These are phyloP conservation scores for Formica selysi DNA, from an alignment of 1,140 invertebrate genomes.

Conservation along the genomic window DNA sequence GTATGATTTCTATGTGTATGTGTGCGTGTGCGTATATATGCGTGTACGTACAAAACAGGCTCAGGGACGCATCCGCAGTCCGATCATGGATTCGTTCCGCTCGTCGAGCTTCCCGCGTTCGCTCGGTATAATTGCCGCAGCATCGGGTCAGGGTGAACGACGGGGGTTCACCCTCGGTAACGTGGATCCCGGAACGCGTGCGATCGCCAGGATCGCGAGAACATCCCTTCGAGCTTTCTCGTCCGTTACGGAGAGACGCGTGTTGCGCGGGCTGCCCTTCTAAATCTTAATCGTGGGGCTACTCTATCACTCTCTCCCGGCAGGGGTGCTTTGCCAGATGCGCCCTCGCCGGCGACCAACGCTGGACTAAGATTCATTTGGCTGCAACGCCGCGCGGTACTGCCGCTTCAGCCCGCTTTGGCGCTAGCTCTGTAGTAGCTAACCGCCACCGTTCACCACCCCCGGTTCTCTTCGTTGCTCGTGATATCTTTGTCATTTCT, in stretches of 20 bases:
- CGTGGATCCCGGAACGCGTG: conserved; percentile 60
- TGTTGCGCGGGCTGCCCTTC: conserved; percentile 6
- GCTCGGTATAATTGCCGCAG: conserved; percentile 25
- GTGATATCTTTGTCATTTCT: conserved; percentile 19
- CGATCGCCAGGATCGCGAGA: conserved; percentile 58
- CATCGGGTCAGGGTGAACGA: conserved; percentile 51
- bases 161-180: conserved; percentile 28
- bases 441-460: conserved; percentile 68
- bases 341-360: conserved; percentile 83
- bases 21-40: too few species aligned
- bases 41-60: conserved; percentile 31
- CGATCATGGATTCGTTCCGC: conserved; percentile 30
- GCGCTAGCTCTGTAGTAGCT: conserved; percentile 74
- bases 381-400: conserved; percentile 79
- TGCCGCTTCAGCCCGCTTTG: conserved; percentile 72
- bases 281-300: conserved; percentile 41
- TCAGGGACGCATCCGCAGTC: conserved; percentile 50
- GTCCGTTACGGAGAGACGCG: neutral
- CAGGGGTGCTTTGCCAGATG: conserved; percentile 70
- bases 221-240: conserved; percentile 9
- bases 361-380: conserved; percentile 85
- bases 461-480: conserved; percentile 3
- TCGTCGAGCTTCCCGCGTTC: conserved; percentile 44
- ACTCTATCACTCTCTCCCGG: conserved; percentile 48
- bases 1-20: too few species aligned